Evolutionary conservation across 2,888 invertebrate genomes (phyloP).

Genomic region (Lomographa bimaculata): DNA sequence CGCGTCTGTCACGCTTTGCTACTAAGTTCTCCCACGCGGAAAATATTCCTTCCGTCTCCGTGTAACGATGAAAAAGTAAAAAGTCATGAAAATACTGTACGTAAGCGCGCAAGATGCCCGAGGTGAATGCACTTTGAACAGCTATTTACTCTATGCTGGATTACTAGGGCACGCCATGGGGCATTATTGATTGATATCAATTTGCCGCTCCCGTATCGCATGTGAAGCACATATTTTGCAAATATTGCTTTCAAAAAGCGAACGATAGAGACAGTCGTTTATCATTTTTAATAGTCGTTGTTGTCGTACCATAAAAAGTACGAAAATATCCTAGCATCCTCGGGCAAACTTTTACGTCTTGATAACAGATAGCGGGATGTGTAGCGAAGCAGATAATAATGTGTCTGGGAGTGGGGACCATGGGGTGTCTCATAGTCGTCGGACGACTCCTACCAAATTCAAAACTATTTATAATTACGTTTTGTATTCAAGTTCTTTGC

Average conservation of each 20-base stretch:
- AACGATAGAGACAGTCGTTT: constrained; percentile 49
- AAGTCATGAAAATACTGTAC: constrained; percentile 51
- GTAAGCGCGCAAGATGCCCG: constrained; percentile 32
- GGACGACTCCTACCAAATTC: constrained; percentile 38
- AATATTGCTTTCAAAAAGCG: constrained; percentile 33
- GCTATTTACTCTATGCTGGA: constrained; percentile 42
- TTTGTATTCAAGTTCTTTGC: constrained; percentile 15
- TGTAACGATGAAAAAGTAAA: constrained; percentile 49
- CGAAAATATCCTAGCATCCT: constrained; percentile 31
- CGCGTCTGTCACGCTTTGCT: constrained; percentile 57
- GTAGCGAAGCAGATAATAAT: constrained; percentile 57
- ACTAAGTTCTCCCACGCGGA: constrained; percentile 55
- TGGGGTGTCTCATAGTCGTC: constrained; percentile 23
- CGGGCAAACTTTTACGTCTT: constrained; percentile 38
- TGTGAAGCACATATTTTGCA: constrained; percentile 18
- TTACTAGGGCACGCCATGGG: constrained; percentile 51
- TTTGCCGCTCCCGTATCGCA: constrained; percentile 42
- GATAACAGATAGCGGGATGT: constrained; percentile 41
- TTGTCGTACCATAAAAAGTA: constrained; percentile 38
- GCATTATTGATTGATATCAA: constrained; percentile 65
- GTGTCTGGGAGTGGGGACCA: constrained; percentile 43
- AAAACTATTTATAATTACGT: constrained; percentile 25
- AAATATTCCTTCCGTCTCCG: constrained; percentile 58
- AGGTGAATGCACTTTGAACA: constrained; percentile 51
- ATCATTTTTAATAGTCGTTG: constrained; percentile 51